Evolutionary conservation across 1,140 invertebrate genomes (phyloP).

Genomic region (Drusus annulatus): DNA sequence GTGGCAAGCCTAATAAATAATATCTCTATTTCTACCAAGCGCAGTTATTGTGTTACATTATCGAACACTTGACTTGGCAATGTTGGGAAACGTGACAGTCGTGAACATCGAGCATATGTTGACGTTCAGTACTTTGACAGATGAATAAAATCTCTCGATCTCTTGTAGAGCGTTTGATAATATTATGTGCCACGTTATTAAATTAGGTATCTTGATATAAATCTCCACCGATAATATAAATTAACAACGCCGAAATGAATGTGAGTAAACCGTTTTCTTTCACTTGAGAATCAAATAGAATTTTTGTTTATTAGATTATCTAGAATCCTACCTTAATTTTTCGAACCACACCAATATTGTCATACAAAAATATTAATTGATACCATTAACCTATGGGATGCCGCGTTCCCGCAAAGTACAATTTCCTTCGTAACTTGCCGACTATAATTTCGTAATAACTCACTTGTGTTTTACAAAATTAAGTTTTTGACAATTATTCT

Average conservation of each 20-base stretch:
- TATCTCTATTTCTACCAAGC: too few relatives aligned
- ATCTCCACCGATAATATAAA: background rate
- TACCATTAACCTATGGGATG: too few relatives aligned
- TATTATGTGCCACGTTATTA: conserved; percentile 26
- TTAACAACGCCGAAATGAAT: background rate
- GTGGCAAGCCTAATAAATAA: too few relatives aligned
- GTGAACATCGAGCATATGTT: conserved; percentile 25
- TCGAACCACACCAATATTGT: background rate
- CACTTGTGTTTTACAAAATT: too few relatives aligned
- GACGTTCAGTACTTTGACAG: conserved; percentile 27
- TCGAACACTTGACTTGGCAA: too few relatives aligned
- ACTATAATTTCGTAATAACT: too few relatives aligned
- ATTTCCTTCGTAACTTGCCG: too few relatives aligned
- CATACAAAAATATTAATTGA: background rate
- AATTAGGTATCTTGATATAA: background rate
- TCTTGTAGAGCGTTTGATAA: background rate
- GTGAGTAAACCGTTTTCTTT: background rate
- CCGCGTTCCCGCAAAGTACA: too few relatives aligned
- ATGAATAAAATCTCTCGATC: background rate
- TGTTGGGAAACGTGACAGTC: background rate
- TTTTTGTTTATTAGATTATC: background rate
- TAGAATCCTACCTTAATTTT: background rate
- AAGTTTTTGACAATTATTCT: too few relatives aligned
- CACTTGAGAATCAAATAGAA: too few relatives aligned
- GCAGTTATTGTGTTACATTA: too few relatives aligned